Percentiles rank a stretch among this genome's conserved stretches.
Evolutionary conservation across 2,888 invertebrate genomes (phyloP).

Genomic region (Plebejus melissa): DNA sequence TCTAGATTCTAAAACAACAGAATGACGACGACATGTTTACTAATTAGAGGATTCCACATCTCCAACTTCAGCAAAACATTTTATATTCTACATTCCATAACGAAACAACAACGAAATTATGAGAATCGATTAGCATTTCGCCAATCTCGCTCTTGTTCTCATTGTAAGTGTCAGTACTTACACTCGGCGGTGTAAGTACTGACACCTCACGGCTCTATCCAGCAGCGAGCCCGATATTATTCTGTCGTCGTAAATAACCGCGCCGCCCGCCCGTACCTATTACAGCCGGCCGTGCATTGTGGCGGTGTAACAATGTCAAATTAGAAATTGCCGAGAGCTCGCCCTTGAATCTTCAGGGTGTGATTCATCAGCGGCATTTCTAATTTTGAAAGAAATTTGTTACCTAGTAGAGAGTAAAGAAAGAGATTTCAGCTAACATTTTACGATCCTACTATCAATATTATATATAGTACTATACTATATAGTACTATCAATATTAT

Average conservation of each 20-base stretch:
- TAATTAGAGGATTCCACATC: too few relatives aligned
- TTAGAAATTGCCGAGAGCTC: neutral
- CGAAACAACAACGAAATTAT: neutral
- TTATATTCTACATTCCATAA: neutral
- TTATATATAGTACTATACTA: too few relatives aligned
- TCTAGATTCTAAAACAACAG: too few relatives aligned
- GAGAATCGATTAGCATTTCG: constrained; percentile 27
- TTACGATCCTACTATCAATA: neutral
- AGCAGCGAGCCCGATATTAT: constrained; percentile 39
- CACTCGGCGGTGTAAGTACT: constrained; percentile 36
- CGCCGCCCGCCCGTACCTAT: constrained; percentile 38
- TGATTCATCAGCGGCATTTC: neutral
- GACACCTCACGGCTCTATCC: constrained; percentile 43
- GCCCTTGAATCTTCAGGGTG: neutral
- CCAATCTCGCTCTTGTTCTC: constrained; percentile 57
- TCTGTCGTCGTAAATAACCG: constrained; percentile 42
- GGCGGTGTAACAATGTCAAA: neutral
- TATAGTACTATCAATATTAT: too few relatives aligned
- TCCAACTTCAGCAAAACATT: neutral
- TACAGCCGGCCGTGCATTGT: constrained; percentile 37
- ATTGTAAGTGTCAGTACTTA: constrained; percentile 45
- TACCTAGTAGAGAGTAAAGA: neutral
- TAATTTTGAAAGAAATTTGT: neutral
- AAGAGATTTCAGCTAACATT: neutral
- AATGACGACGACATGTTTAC: too few relatives aligned